These are phyloP conservation scores for Columba livia DNA, from an alignment of 2,113 vertebrate genomes.

Conservation along the genomic window DNA sequence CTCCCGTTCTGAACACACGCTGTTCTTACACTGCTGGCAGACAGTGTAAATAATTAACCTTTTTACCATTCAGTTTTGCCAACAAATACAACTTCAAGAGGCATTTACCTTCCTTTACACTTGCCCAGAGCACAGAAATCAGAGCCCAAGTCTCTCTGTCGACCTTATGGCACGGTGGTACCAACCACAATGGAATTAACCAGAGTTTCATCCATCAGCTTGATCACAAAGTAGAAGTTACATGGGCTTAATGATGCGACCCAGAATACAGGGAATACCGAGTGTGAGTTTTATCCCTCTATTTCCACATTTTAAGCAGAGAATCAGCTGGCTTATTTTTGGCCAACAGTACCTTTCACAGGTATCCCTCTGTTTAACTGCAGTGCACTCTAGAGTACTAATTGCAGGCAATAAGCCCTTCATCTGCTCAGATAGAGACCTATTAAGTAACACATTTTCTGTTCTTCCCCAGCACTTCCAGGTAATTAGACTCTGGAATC, in stretches of 20 bases:
- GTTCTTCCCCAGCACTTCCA: not conserved
- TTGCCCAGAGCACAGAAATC: not conserved
- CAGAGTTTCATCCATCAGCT: not conserved
- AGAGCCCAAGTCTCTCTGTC: not conserved
- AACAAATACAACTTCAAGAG: not conserved
- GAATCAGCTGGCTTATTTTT: not conserved
- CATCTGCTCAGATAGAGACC: not conserved
- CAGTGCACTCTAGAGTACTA: not conserved
- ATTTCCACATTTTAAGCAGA: not conserved
- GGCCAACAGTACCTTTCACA: not conserved
- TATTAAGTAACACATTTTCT: not conserved
- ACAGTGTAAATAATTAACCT: conserved; percentile 52
- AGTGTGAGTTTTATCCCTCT: not conserved
- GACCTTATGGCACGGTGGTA: not conserved
- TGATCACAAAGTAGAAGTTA: not conserved
- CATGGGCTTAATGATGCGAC: not conserved
- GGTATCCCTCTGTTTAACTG: not conserved
- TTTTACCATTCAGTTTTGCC: not conserved
- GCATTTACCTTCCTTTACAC: not conserved
- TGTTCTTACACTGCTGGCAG: conserved; percentile 24
- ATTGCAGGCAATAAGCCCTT: not conserved
- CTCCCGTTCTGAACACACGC: not conserved
- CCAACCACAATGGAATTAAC: not conserved
- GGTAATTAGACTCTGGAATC: not conserved
- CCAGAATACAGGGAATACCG: not conserved